These are phyloP conservation scores for Mormyrus iriodes DNA, from an alignment of 2,113 vertebrate species.

Conservation along the genomic window DNA sequence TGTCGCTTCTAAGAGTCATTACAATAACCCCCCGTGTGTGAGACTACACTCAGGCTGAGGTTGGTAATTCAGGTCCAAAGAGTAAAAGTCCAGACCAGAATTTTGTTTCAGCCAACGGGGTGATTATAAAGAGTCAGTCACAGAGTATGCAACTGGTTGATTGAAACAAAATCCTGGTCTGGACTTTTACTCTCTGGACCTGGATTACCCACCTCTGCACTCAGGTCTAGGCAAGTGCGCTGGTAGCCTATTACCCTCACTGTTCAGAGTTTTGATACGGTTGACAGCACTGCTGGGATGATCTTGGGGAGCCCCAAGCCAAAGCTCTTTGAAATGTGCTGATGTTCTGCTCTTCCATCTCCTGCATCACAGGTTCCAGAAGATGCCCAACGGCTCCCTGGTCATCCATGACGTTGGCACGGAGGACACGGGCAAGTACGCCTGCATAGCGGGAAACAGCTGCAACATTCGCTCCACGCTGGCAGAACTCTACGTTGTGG, in stretches of 20 bases:
- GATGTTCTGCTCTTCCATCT: background rate
- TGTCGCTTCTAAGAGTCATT: background rate
- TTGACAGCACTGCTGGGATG: background rate
- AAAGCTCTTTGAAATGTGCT: background rate
- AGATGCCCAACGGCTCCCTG: constrained; percentile 86
- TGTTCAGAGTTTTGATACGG: background rate
- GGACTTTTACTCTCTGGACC: too few species aligned
- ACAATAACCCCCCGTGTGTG: background rate
- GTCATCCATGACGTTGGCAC: constrained; percentile 79
- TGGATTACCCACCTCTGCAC: too few species aligned
- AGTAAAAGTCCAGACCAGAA: too few species aligned
- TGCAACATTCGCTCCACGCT: constrained; percentile 85
- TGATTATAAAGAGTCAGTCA: too few species aligned
- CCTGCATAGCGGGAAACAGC: constrained; percentile 92
- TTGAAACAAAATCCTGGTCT: too few species aligned
- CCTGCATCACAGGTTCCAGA: constrained; percentile 73
- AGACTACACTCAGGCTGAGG: background rate
- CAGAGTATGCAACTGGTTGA: too few species aligned
- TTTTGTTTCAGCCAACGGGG: too few species aligned
- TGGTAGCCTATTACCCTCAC: background rate
- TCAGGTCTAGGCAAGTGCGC: too few species aligned
- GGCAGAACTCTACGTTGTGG: constrained; percentile 84
- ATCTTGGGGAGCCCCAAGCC: background rate
- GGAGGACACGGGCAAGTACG: constrained; percentile 85
- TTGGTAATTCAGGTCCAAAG: too few species aligned